These are phyloP conservation scores for Cyrtodaria siliqua DNA, from an alignment of 2,888 invertebrate species.

Conservation along the genomic window DNA sequence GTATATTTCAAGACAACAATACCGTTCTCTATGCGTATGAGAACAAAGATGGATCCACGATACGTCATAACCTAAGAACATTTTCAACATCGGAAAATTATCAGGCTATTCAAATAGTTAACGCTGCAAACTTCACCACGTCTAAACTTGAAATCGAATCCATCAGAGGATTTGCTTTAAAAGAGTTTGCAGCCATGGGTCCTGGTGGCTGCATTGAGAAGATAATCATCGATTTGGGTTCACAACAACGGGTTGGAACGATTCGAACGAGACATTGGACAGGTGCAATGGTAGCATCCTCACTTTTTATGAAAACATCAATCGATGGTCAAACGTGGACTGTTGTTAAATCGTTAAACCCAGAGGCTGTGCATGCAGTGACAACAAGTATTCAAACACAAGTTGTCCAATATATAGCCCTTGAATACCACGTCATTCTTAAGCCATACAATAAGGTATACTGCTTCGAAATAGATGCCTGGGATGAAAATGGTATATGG, in stretches of 20 bases:
- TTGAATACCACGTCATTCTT: conserved; percentile 52
- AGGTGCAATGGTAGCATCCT: conserved; percentile 48
- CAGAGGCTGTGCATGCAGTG: conserved; percentile 62
- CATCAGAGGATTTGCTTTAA: conserved; percentile 41
- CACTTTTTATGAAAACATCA: conserved; percentile 58
- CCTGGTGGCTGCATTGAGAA: conserved; percentile 56
- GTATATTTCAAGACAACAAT: conserved; percentile 46
- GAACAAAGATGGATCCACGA: neutral
- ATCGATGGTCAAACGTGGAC: conserved; percentile 57
- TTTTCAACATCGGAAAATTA: conserved; percentile 57
- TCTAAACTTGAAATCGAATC: conserved; percentile 51
- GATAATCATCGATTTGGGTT: conserved; percentile 62
- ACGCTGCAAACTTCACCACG: conserved; percentile 25
- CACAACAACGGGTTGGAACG: conserved; percentile 39
- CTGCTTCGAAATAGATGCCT: conserved; percentile 72
- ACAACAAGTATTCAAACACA: conserved; percentile 44
- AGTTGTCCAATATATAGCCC: conserved; percentile 48
- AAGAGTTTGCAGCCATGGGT: conserved; percentile 65
- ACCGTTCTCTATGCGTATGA: neutral
- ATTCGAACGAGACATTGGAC: conserved; percentile 69
- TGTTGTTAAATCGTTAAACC: conserved; percentile 45
- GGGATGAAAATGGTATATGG: conserved; percentile 63
- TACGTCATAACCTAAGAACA: conserved; percentile 22
- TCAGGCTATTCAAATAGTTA: conserved; percentile 41
- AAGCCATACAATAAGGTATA: conserved; percentile 62